Evolutionary conservation across 2,888 invertebrate genomes (phyloP).

Genomic region (Cataglyphis rosenhaueri): DNA sequence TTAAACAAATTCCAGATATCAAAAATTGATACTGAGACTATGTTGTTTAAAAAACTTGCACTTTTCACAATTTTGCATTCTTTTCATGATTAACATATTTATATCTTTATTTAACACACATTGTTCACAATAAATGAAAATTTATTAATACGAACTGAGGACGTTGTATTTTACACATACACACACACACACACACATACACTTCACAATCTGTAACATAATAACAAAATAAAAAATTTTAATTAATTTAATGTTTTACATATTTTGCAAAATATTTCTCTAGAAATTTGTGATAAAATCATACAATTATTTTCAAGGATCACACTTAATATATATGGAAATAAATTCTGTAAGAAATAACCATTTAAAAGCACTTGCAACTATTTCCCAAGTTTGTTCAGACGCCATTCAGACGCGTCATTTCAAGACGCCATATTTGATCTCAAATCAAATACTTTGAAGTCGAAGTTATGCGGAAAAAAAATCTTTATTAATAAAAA

Average conservation of each 20-base stretch:
- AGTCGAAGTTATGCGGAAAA: not conserved
- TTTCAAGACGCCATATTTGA: not conserved
- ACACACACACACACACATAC: constrained; percentile 3
- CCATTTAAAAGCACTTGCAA: not conserved
- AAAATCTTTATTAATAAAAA: not conserved
- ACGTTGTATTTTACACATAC: not conserved
- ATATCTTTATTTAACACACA: not conserved
- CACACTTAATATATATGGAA: not conserved
- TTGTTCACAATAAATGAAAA: not conserved
- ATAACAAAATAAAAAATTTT: not conserved
- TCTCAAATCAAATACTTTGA: not conserved
- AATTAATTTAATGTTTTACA: not conserved
- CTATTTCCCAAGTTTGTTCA: not conserved
- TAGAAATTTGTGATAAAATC: not conserved
- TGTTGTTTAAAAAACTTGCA: not conserved
- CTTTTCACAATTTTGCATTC: not conserved
- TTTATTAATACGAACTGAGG: not conserved
- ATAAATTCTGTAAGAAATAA: not conserved
- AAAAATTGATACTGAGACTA: not conserved
- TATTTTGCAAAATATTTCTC: not conserved
- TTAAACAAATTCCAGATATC: not conserved
- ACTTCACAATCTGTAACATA: constrained; percentile 3
- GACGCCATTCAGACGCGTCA: not conserved
- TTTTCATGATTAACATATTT: not conserved
- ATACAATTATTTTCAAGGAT: not conserved